phyloP scores from a whole-genome alignment of 2,113 vertebrate genomes.

The Austrofundulus limnaeus region DNA sequence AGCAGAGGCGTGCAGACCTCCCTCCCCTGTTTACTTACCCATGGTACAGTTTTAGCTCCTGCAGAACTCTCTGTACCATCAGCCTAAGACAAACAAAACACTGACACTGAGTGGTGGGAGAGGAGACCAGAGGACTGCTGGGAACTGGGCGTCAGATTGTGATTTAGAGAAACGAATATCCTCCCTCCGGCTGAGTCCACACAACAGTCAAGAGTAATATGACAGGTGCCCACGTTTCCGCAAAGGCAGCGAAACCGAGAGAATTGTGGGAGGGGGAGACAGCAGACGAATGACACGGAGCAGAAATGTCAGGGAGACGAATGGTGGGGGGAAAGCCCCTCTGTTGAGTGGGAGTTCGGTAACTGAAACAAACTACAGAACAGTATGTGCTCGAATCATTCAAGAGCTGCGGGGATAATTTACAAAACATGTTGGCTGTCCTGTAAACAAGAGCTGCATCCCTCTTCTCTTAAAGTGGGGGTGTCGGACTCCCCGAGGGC shows the following conservation, averaged over 20 bases:
- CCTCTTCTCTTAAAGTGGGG: conserved; percentile 12
- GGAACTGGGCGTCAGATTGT: conserved; percentile 52
- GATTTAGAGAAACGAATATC: conserved; percentile 43
- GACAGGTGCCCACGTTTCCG: conserved; percentile 31
- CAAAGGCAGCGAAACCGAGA: conserved; percentile 52
- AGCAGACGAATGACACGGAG: conserved; percentile 67
- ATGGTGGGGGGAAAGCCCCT: conserved; percentile 58
- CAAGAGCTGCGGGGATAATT: conserved; percentile 12
- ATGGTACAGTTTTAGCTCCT: conserved; percentile 92
- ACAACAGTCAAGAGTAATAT: conserved; percentile 18
- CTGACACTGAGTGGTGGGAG: conserved; percentile 58
- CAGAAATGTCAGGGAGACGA: conserved; percentile 68
- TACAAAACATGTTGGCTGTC: background rate
- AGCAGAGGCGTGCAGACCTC: conserved; percentile 48
- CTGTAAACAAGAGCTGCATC: conserved; percentile 7
- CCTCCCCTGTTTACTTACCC: conserved; percentile 84
- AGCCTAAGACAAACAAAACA: conserved; percentile 86
- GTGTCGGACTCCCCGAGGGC: too few relatives aligned
- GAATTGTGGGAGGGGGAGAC: conserved; percentile 59
- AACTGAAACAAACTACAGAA: conserved; percentile 25
- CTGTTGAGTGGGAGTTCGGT: conserved; percentile 43
- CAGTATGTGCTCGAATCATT: conserved; percentile 32
- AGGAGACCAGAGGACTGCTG: conserved; percentile 14
- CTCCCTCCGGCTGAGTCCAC: conserved; percentile 50
- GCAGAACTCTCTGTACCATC: conserved; percentile 93